These are phyloP conservation scores for Eretmochelys imbricata DNA, from an alignment of 2,113 vertebrate genomes.

Conservation along the genomic window DNA sequence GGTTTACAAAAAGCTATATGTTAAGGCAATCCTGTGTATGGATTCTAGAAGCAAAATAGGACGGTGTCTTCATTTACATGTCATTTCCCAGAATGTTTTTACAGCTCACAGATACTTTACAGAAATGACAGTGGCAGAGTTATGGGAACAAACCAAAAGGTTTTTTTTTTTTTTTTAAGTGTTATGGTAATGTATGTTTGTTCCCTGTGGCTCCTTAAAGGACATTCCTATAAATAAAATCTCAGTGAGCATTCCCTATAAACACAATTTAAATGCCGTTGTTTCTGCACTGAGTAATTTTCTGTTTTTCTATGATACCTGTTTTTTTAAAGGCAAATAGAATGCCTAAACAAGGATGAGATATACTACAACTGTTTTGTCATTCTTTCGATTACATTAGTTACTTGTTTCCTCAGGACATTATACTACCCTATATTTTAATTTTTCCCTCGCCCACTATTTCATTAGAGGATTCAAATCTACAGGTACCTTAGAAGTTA, in stretches of 20 bases:
- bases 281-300: background rate
- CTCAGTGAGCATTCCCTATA: background rate
- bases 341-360: background rate
- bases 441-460: background rate
- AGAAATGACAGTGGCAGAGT: background rate
- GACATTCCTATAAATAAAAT: background rate
- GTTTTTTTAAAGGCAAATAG: background rate
- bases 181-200: background rate
- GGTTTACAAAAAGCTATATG: background rate
- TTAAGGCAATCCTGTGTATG: background rate
- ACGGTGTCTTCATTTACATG: background rate
- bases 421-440: background rate
- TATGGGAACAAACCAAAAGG: background rate
- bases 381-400: background rate
- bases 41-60: background rate
- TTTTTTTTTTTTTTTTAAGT: background rate
- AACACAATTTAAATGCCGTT: background rate
- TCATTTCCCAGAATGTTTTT: background rate
- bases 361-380: background rate
- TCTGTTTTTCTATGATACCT: background rate
- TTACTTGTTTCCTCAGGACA: slow-evolving; percentile 18
- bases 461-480: slow-evolving; percentile 40
- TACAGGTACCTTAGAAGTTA: background rate
- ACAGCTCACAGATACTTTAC: background rate
- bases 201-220: background rate